Evolutionary conservation across 2,797 vertebrate species (phyloP).

Genomic region (Pangasius sanitwongsei): DNA sequence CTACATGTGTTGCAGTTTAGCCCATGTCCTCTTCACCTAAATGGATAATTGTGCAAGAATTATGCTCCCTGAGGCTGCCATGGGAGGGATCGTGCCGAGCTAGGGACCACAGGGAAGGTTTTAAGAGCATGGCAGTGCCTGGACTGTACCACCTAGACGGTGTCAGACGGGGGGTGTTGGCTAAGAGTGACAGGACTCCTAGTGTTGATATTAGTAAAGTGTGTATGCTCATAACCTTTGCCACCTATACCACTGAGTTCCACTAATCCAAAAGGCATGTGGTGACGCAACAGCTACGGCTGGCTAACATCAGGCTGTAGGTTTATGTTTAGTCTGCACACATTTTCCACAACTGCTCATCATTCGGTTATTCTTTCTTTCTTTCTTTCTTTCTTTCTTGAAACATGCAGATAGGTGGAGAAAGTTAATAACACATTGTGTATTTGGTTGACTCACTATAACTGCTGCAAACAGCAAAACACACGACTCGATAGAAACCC

Average conservation of each 20-base stretch:
- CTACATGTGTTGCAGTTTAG: constrained; percentile 62
- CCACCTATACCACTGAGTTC: constrained; percentile 15
- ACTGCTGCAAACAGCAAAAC: constrained; percentile 18
- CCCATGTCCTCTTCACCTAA: constrained; percentile 58
- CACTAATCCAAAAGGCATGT: constrained; percentile 38
- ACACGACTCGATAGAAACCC: constrained; percentile 1
- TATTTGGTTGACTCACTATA: constrained; percentile 16
- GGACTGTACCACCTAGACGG: constrained; percentile 24
- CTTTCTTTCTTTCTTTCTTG: neutral
- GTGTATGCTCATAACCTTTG: constrained; percentile 43
- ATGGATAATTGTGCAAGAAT: constrained; percentile 64
- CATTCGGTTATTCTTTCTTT: neutral
- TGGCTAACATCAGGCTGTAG: constrained; percentile 23
- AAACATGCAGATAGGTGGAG: constrained; percentile 20
- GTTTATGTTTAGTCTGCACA: constrained; percentile 55
- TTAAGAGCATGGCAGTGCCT: constrained; percentile 31
- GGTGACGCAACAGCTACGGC: constrained; percentile 42
- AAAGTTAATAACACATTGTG: constrained; percentile 28
- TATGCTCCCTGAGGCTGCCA: constrained; percentile 47
- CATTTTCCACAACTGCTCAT: constrained; percentile 48
- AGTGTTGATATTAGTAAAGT: constrained; percentile 46
- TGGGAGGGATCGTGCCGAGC: constrained; percentile 8
- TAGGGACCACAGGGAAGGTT: constrained; percentile 36
- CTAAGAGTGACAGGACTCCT: constrained; percentile 21
- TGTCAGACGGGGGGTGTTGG: neutral